Evolutionary conservation across 2,113 vertebrate species (phyloP), one percentile per base, ranked within the genome.

Genomic region (Pelobates fuscus): DNA sequence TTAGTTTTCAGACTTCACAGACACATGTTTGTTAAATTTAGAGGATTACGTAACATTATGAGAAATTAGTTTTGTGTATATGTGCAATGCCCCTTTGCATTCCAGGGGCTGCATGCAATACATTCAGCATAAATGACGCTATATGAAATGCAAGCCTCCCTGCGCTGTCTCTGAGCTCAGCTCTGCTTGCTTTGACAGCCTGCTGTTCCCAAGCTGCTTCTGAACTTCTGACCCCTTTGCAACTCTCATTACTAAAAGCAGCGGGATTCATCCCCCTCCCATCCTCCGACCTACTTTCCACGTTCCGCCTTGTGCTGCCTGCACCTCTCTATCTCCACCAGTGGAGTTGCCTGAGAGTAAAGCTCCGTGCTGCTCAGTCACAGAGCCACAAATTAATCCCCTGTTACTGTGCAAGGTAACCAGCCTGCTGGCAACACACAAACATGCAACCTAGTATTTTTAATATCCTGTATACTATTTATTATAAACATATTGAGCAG

Each of bases 191-290:
- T 63, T 52, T 71, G 70, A 25, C 59, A 63, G 70, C 54, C 55
- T 67, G 64, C 64, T 67, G 54, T 67, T 67, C 72, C 64, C 72
- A 61, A 76, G 72, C 72, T 76, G 72, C 63, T 76, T 57, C 54
- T 76, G 72, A 76, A 76, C 72, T 76, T 67, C 54, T 67, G 72
- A 76, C 64, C 72, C 64, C 72, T 25, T 17, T 60, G 64, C 72
- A 76, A 76, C 54, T 67, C 64, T 49, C 72, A 60, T 76, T 76
- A 76, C 64, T 67, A 76, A 67, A 76, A 67, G 64, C 72, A 76
- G 72, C 72, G 58, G 72, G 72, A 67, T 67, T 55, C 37, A 67
- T 10, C 54, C 54, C 52, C 72, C 63, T 26, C 37, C 43, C 55
- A n/a, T 44, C 25, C 55, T 25, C 69, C 72, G 72, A 76, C 72